Percentiles rank a stretch among this genome's conserved stretches.
Conservation (phyloP, 2,888 invertebrate genomes). For the Lithosia quadra region DNA sequence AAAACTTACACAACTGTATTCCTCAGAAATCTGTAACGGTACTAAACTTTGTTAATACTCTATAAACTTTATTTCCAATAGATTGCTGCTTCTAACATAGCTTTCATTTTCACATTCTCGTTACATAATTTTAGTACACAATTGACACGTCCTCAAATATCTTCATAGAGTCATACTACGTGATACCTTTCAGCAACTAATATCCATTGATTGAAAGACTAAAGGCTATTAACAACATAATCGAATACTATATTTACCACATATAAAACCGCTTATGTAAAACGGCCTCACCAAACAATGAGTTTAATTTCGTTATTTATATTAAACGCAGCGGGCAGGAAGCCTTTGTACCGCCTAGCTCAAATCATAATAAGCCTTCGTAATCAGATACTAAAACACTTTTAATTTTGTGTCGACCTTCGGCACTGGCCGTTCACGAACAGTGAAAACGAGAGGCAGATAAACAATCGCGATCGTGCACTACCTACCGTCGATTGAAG, state of each 20-base stretch:
- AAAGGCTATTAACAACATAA: conserved; percentile 11
- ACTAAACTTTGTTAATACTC: too few species aligned
- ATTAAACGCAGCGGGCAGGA: conserved; percentile 65
- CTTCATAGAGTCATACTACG: not conserved
- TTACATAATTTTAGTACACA: too few species aligned
- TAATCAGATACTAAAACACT: conserved; percentile 85
- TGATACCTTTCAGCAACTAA: conserved; percentile 9
- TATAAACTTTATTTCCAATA: too few species aligned
- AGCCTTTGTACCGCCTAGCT: conserved; percentile 67
- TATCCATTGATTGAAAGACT: not conserved
- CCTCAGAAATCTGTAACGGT: too few species aligned
- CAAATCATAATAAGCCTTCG: conserved; percentile 74
- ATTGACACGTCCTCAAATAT: not conserved
- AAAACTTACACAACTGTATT: too few species aligned
- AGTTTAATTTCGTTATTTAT: conserved; percentile 53
- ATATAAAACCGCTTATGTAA: conserved; percentile 36
- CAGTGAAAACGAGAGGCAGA: conserved; percentile 83
- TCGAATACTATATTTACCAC: conserved; percentile 25
- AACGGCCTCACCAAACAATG: conserved; percentile 48
- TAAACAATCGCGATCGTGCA: conserved; percentile 80
- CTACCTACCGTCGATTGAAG: conserved; percentile 71
- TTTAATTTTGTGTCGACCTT: conserved; percentile 85
- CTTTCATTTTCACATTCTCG: too few species aligned
- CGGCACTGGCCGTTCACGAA: conserved; percentile 80
- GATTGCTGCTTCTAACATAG: too few species aligned